phyloP scores from a whole-genome alignment of 2,888 invertebrate species.

The Patella pellucida region DNA sequence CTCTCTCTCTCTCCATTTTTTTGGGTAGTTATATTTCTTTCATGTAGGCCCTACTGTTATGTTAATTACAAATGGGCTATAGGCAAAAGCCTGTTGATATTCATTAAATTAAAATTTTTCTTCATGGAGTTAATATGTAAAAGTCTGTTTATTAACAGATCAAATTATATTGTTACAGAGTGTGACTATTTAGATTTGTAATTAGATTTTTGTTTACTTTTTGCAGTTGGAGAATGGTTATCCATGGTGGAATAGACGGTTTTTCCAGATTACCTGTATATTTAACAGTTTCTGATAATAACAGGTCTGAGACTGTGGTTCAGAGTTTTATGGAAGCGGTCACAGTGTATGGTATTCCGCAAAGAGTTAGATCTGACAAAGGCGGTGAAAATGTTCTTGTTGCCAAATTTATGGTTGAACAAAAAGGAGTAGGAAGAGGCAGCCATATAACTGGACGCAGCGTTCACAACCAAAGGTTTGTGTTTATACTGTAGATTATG shows the following conservation, averaged over 20 bases:
- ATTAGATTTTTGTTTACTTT: neutral
- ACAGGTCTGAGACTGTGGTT: constrained; percentile 8
- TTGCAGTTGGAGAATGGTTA: constrained; percentile 10
- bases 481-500: neutral
- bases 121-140: too few species aligned
- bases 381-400: constrained; percentile 4
- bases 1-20: too few species aligned
- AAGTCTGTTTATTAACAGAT: neutral
- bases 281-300: constrained; percentile 4
- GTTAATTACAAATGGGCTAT: neutral
- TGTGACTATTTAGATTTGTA: constrained; percentile 4
- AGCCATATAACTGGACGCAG: constrained; percentile 8
- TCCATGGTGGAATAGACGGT: constrained; percentile 5
- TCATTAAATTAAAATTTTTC: too few species aligned
- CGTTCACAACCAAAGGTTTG: constrained; percentile 3
- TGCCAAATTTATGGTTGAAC: constrained; percentile 8
- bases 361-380: constrained; percentile 8
- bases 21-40: neutral
- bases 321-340: constrained; percentile 3
- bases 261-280: constrained; percentile 5
- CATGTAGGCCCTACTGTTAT: neutral
- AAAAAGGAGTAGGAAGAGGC: constrained; percentile 4
- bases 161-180: constrained; percentile 4
- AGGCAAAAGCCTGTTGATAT: neutral
- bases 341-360: constrained; percentile 3